phyloP scores from a whole-genome alignment of 2,888 invertebrate genomes.

The Syrphus vitripennis region DNA sequence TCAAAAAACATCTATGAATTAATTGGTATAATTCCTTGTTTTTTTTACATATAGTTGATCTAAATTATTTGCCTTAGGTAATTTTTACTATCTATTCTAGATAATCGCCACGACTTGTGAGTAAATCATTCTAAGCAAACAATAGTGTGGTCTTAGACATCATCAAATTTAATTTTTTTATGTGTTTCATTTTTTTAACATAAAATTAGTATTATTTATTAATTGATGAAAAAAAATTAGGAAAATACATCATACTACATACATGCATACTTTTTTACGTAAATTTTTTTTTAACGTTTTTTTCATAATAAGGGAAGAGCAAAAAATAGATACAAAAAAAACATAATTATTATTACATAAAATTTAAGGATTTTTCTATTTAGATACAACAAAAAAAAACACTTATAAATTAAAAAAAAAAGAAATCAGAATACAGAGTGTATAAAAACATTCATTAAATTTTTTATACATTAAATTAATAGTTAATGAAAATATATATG shows the following conservation, averaged over 20 bases:
- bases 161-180: conserved; percentile 24
- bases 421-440: conserved; percentile 32
- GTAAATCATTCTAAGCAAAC: conserved; percentile 9
- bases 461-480: conserved; percentile 62
- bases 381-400: conserved; percentile 60
- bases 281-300: conserved; percentile 42
- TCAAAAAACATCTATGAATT: conserved; percentile 20
- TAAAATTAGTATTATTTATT: conserved; percentile 58
- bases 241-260: conserved; percentile 41
- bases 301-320: conserved; percentile 47
- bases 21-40: conserved; percentile 37
- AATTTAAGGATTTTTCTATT: conserved; percentile 69
- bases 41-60: conserved; percentile 11
- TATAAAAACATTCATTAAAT: conserved; percentile 50
- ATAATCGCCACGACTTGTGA: conserved; percentile 41
- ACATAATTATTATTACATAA: conserved; percentile 33
- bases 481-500: conserved; percentile 37
- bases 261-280: conserved; percentile 57
- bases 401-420: conserved; percentile 22
- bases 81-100: conserved; percentile 26
- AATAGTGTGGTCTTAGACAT: conserved; percentile 60
- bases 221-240: conserved; percentile 1
- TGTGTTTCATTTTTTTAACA: background rate
- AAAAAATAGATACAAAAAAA: conserved; percentile 45
- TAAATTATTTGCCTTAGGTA: conserved; percentile 62